Conservation (phyloP, 2,797 vertebrate genomes). For the Protosalanx chinensis region DNA sequence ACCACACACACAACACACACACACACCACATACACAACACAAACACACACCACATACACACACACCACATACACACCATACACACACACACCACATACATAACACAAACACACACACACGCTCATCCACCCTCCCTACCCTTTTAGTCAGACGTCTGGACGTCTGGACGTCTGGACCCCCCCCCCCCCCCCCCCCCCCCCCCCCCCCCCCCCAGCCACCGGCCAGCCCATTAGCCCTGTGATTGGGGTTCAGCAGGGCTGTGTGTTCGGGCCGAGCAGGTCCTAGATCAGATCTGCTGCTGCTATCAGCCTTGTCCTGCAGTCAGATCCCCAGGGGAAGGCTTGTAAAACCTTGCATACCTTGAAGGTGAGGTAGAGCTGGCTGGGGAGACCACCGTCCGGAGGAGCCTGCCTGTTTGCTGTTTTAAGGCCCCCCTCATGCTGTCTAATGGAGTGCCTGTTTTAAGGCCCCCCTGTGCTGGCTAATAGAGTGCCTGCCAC, state of each 20-base stretch:
- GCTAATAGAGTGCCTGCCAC: conserved; percentile 61
- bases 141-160: too few species aligned
- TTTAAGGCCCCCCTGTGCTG: too few species aligned
- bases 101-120: neutral
- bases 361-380: conserved; percentile 60
- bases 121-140: neutral
- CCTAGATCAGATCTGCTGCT: neutral
- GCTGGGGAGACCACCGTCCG: conserved; percentile 44
- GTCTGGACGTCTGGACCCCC: too few species aligned
- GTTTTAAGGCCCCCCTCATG: conserved; percentile 39
- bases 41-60: too few species aligned
- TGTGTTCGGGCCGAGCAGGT: neutral
- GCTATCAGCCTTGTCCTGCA: conserved; percentile 11
- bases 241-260: neutral
- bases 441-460: conserved; percentile 58
- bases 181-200: too few species aligned
- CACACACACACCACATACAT: too few species aligned
- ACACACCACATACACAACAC: neutral
- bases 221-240: too few species aligned
- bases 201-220: too few species aligned
- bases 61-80: too few species aligned
- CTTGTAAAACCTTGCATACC: conserved; percentile 58
- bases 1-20: neutral
- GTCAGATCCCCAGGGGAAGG: conserved; percentile 36
- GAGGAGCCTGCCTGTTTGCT: conserved; percentile 15